Percentiles rank a stretch among this genome's conserved stretches.
Conservation (phyloP, 1,140 invertebrate species). For the Caligus rogercresseyi region DNA sequence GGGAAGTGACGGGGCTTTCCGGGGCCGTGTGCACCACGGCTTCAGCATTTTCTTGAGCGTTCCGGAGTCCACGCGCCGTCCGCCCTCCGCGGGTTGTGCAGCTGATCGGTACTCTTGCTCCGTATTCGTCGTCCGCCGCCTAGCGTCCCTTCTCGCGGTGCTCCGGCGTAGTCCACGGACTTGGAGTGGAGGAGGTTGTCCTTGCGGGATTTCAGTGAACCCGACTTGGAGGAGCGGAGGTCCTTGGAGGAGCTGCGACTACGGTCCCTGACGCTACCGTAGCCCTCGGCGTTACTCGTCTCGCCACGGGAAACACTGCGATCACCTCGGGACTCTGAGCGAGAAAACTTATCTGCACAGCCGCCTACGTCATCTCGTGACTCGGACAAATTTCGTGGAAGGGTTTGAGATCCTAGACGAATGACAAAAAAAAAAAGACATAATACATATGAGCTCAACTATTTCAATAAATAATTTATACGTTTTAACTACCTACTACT, state of each 20-base stretch:
- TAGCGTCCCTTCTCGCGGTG: conserved; percentile 41
- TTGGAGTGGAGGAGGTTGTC: conserved; percentile 32
- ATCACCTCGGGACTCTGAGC: background rate
- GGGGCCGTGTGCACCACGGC: conserved; percentile 67
- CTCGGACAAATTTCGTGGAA: conserved; percentile 2
- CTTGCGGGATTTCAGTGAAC: conserved; percentile 30
- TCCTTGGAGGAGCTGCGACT: background rate
- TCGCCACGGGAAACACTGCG: background rate
- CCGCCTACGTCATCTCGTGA: conserved; percentile 6
- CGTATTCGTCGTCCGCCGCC: conserved; percentile 34
- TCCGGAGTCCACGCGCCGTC: conserved; percentile 44
- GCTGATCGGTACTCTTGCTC: conserved; percentile 70
- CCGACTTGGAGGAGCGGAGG: background rate
- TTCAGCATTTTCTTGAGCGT: conserved; percentile 83
- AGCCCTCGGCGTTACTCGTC: background rate
- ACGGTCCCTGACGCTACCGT: background rate
- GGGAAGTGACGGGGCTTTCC: conserved; percentile 45
- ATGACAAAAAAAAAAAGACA: background rate
- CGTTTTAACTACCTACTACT: too few relatives aligned
- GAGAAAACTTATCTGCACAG: background rate
- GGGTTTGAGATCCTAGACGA: conserved; percentile 8
- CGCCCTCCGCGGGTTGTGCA: conserved; percentile 23
- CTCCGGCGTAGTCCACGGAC: conserved; percentile 47
- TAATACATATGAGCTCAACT: background rate
- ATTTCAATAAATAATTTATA: too few relatives aligned